Evolutionary conservation across 2,888 invertebrate species (phyloP), one percentile per base, ranked within the genome.

Genomic region (Leucania comma): DNA sequence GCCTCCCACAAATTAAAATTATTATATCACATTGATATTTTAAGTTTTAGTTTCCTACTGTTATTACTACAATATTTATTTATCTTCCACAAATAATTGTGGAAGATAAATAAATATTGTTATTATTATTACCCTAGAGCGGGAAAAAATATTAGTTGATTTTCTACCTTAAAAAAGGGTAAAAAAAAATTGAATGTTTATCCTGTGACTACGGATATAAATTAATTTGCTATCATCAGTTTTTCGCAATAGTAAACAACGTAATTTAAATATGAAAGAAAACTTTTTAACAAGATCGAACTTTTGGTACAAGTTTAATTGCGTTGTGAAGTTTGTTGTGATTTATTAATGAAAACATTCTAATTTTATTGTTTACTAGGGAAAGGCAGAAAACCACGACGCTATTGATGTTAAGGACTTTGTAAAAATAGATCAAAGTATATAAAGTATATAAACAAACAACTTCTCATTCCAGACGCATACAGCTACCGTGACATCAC

Each of bases 181-280:
- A 35, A 1, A 35, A 35, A 3, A 29, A 6, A 29, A 29, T 29
- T 5, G 29, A 29, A 29, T 29, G 6, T 26, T 54, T 48, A 29
- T 61, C 24, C 14, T 42, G 24, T 22, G 20, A 12, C 4, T 35
- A 53, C n/a, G 22, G 35, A n/a, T 12, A 38, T 42, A 8, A 56
- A 35, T 51, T 22, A 46, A 26, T 35, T 35, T 22, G 32, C 42
- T 65, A 46, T 38, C 26, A 59, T 72, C n/a, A 42, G 53, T 74
- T n/a, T 4, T 6, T n/a, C 29, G 46, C 26, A 62, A 66, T 48
- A 51, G 50, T 67, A 60, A 56, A 68, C 63, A 72, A 76, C 50
- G 59, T 24, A 54, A 78, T 78, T 68, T 78, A 26, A 78, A 68
- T 79, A 73, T 53, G 73, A 77, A 78, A 32, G 74, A 56, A 51